Base-by-base conservation (phyloP, 2,888 invertebrate genomes). In the Apotomis turbidana region DNA sequence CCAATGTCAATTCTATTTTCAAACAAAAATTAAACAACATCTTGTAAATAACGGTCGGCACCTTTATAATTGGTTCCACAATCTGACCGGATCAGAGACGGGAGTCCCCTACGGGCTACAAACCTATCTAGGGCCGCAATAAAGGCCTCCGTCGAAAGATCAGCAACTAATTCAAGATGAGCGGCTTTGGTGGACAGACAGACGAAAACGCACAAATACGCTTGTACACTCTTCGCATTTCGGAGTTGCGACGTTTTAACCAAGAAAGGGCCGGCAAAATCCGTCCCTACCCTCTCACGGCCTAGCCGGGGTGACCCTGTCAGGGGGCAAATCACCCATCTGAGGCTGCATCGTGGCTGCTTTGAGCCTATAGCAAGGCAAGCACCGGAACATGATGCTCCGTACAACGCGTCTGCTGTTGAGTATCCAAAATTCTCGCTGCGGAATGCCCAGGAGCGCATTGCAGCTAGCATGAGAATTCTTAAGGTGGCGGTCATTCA, bases 401-500 rank as follows among this genome's bases (percentile, higher is more conserved):
- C 60, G 27, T 46, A 60, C 46, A 13, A 46, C 9, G 8, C 60
- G 6, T 15, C 60, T 13, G 44, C 44, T 15, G 10, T 41, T 13
- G 46, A 49, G 10, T 15, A 60, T 60, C 60, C 60, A 60, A 10
- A 60, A 46, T 9, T 60, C 60, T 15, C 44, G 60, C 15, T 60
- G 46, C 27, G 15, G 15, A 27, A 49, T 46, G 10, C 0, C n/a
- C n/a, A n/a, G n/a, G 15, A 46, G 46, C 5, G 15, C 46, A 5
- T 60, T 60, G 60, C 60, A 60, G 44, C 60, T 15, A 4, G 60
- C 60, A 15, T 44, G 60, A 8, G 60, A 13, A 10, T 60, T 60
- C 13, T 9, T 46, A 13, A 10, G 0, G 60, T 60, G 60, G 9
- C 60, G 15, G 9, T 60, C 60, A 60, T 44, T 5, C n/a, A n/a